A percentile compares a stretch with the other conserved stretches of the same genome.
Conservation (phyloP, 2,888 invertebrate species). For the Philopedon plagiatum region DNA sequence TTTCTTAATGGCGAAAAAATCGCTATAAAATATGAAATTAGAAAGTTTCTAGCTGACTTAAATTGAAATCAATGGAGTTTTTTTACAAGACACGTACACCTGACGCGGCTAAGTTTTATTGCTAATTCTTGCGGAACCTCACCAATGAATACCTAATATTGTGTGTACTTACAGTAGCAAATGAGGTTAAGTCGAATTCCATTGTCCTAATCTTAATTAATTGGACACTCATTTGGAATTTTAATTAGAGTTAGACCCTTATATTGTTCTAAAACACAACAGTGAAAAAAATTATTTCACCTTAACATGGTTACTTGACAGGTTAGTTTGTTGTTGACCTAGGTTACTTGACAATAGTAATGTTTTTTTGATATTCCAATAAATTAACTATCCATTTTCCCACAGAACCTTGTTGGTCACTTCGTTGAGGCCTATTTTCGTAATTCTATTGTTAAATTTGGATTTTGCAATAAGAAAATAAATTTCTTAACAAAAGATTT, state of each 20-base stretch:
- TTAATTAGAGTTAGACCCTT: conserved; percentile 15
- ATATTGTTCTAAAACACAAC: not conserved
- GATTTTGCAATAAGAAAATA: too few relatives aligned
- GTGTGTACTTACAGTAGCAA: conserved; percentile 37
- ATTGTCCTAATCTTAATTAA: conserved; percentile 46
- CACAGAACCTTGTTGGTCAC: too few relatives aligned
- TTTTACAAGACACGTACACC: conserved; percentile 52
- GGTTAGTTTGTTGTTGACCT: too few relatives aligned
- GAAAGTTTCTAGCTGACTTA: conserved; percentile 40
- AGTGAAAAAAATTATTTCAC: too few relatives aligned
- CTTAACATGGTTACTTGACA: too few relatives aligned
- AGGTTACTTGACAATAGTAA: too few relatives aligned
- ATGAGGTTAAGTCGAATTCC: conserved; percentile 45
- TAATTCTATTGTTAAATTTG: too few relatives aligned
- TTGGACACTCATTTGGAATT: conserved; percentile 42
- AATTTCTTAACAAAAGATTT: too few relatives aligned
- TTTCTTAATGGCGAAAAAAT: not conserved
- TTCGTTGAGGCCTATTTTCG: too few relatives aligned
- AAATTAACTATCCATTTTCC: too few relatives aligned
- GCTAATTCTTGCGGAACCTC: conserved; percentile 50
- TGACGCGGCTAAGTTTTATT: conserved; percentile 47
- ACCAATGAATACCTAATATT: conserved; percentile 45
- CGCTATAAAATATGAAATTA: conserved; percentile 9
- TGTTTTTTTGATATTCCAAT: too few relatives aligned
- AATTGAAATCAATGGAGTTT: conserved; percentile 33